phyloP scores from a whole-genome alignment of 2,113 vertebrate species.

The Romanogobio albipinnatus region DNA sequence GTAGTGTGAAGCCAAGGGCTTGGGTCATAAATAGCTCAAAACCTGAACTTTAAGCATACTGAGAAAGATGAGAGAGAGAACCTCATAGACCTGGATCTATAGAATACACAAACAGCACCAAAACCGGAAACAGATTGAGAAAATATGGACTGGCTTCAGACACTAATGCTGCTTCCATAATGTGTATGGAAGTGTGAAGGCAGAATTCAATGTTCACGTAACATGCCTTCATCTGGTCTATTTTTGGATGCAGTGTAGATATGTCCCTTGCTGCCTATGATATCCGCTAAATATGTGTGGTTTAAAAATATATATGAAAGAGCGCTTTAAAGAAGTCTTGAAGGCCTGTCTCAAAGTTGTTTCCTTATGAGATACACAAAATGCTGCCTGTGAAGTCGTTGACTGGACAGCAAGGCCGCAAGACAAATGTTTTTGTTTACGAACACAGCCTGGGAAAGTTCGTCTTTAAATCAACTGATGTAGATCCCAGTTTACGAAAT shows the following conservation, averaged over 20 bases:
- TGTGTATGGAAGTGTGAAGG: neutral
- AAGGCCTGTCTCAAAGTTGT: neutral
- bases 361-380: neutral
- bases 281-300: neutral
- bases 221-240: neutral
- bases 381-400: neutral
- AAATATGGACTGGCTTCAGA: neutral
- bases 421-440: neutral
- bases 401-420: neutral
- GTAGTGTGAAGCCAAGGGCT: neutral
- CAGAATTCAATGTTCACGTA: neutral
- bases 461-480: neutral
- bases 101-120: constrained; percentile 1
- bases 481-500: neutral
- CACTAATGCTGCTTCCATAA: neutral
- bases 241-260: neutral
- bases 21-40: constrained; percentile 31
- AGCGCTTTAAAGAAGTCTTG: neutral
- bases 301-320: neutral
- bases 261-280: neutral
- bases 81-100: constrained; percentile 14
- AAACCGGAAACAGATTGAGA: constrained; percentile 18
- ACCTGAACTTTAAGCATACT: constrained; percentile 32
- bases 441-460: neutral
- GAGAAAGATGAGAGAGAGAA: neutral